Evolutionary conservation across 2,888 invertebrate species (phyloP).

Genomic region (Orchestes rusci): DNA sequence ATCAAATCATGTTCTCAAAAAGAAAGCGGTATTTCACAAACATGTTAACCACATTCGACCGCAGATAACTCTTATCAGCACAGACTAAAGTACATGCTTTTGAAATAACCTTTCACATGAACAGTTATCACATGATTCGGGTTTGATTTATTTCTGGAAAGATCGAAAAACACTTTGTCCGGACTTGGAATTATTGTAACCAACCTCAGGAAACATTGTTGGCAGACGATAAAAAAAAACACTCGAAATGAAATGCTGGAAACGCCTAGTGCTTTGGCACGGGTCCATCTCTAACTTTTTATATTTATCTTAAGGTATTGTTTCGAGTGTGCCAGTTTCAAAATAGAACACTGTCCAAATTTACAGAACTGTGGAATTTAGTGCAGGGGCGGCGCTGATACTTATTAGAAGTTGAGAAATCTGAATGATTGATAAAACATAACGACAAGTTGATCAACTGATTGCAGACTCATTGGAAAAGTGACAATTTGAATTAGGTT

Average conservation of each 20-base stretch:
- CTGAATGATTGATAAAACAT: too few species aligned
- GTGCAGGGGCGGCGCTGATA: constrained; percentile 13
- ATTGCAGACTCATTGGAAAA: too few species aligned
- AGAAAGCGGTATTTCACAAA: constrained; percentile 5
- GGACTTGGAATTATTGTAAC: too few species aligned
- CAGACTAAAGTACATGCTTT: constrained; percentile 17
- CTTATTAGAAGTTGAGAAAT: too few species aligned
- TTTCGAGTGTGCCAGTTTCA: constrained; percentile 25
- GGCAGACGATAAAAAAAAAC: constrained; percentile 4
- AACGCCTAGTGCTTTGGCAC: constrained; percentile 19
- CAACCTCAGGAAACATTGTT: too few species aligned
- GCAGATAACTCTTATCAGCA: constrained; percentile 17
- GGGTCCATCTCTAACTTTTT: constrained; percentile 22
- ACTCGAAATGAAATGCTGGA: constrained; percentile 21
- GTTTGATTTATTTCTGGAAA: constrained; percentile 14
- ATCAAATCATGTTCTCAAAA: too few species aligned
- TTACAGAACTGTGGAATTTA: constrained; percentile 23
- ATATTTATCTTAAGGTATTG: constrained; percentile 27
- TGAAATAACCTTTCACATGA: constrained; percentile 18
- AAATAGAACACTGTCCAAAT: constrained; percentile 26
- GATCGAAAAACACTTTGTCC: constrained; percentile 17
- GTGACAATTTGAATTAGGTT: too few species aligned
- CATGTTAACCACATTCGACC: constrained; percentile 8
- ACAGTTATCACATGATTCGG: constrained; percentile 11
- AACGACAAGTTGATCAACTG: too few species aligned